Evolutionary conservation across 2,888 invertebrate genomes (phyloP), one percentile per base, ranked within the genome.

Genomic region (Tipula helvola): DNA sequence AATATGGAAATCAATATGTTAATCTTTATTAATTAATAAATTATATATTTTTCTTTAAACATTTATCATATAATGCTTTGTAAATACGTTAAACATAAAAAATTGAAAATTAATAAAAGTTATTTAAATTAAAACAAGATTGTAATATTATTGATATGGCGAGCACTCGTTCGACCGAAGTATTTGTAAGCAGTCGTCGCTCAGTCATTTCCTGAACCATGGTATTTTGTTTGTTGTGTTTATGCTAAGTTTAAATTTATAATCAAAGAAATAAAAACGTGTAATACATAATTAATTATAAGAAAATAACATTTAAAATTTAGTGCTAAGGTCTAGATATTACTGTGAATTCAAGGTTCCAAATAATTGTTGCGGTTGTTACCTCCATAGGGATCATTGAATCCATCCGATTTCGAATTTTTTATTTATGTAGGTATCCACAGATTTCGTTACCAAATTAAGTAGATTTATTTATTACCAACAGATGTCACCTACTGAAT

Each of bases 361-460:
- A 84, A 13, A 39, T 84, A 84, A 84, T 84, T 84, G 3, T 86
- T 44, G 18, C 86, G 86, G 28, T 13, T 47, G 12, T 12, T 44
- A 10, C 42, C 44, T 44, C 41, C 44, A 84, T 87, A 88, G 2
- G 88, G 88, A 87, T 88, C 90, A 86, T 89, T 89, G 86, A 92
- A 91, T 8, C 99, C 99, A 90, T 99, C 98, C 88, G 96, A 96
- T 91, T 99, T 99, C 3, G 97, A 97, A 28, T n/a, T n/a, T n/a
- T n/a, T n/a, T n/a, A n/a, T n/a, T n/a, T n/a, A n/a, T n/a, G n/a
- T n/a, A n/a, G n/a, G n/a, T n/a, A n/a, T n/a, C n/a, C n/a, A n/a
- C n/a, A n/a, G n/a, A n/a, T n/a, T n/a, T n/a, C n/a, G n/a, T n/a
- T n/a, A n/a, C n/a, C n/a, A n/a, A n/a, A n/a, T n/a, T n/a, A n/a